Evolutionary conservation across 2,797 vertebrate species (phyloP).

Genomic region (Pterois miles): DNA sequence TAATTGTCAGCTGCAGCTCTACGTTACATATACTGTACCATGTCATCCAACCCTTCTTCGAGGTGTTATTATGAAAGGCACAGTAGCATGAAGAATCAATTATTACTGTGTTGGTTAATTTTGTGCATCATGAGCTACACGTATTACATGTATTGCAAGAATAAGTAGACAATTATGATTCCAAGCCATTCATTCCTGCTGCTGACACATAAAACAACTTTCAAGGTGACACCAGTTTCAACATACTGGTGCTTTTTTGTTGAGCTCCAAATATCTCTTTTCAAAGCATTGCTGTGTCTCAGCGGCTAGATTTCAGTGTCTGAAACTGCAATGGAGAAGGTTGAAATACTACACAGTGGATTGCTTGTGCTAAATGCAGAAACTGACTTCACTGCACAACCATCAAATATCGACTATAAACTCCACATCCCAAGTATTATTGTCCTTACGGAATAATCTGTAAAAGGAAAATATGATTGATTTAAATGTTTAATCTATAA

Average conservation of each 20-base stretch:
- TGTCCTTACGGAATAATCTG: neutral
- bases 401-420: neutral
- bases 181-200: neutral
- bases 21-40: neutral
- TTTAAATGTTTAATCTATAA: neutral
- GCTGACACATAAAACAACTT: neutral
- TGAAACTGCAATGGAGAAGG: neutral
- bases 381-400: neutral
- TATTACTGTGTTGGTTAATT: neutral
- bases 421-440: neutral
- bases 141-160: neutral
- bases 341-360: neutral
- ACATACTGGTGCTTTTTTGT: neutral
- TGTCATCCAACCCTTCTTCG: neutral
- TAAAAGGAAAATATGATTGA: neutral
- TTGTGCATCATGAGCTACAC: neutral
- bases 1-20: neutral
- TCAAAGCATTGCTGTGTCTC: neutral
- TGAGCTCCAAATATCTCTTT: neutral
- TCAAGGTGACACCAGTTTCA: conserved; percentile 30
- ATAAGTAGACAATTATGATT: neutral
- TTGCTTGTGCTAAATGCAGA: neutral
- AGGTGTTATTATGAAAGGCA: neutral
- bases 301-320: neutral
- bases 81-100: neutral